Evolutionary conservation across 2,888 invertebrate species (phyloP), one percentile per base, ranked within the genome.

Genomic region (Pachydiplax longipennis): DNA sequence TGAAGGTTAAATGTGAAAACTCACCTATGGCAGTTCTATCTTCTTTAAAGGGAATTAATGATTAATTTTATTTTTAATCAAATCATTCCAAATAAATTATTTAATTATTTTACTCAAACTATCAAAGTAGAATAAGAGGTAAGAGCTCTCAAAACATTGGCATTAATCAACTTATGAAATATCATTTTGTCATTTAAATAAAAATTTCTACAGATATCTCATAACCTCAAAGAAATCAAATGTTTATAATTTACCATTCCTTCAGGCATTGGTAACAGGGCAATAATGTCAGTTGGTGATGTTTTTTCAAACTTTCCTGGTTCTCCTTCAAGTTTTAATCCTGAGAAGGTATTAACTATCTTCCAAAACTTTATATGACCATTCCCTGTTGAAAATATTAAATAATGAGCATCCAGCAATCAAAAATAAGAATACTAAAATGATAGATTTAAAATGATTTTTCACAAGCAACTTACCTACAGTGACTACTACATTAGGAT

Each of bases 301-400:
- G 98, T 98, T 94, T 98, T 98, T 1, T 98, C 98, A 93, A 98
- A 99, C 93, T 97, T 95, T 0, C 98, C 98, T n/a, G 98, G 94
- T 93, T 97, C 96, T 1, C 98, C 98, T 94, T 98, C 96, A 12
- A 99, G 94, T 94, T 99, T 99, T 0, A 98, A 94, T 0, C 98
- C 98, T 0, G 98, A 99, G 93, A 98, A 99, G 0, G 99, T 98
- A 92, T 95, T 94, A 0, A 97, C 97, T 97, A 98, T 98, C 95
- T 98, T 98, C 98, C 98, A 99, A 94, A 98, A 98, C 94, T 98
- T 98, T 48, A 97, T 96, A 93, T 98, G 98, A 31, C 96, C 96
- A 1, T 96, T 94, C 15, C 97, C 96, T 96, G 91, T 58, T 93
- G 92, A 90, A 91, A 92, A 92, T 58, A 82, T 58, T 40, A n/a